A percentile compares a stretch with the other conserved stretches of the same genome.
These are phyloP conservation scores for Eueides isabella DNA, from an alignment of 1,140 invertebrate species.

Conservation along the genomic window DNA sequence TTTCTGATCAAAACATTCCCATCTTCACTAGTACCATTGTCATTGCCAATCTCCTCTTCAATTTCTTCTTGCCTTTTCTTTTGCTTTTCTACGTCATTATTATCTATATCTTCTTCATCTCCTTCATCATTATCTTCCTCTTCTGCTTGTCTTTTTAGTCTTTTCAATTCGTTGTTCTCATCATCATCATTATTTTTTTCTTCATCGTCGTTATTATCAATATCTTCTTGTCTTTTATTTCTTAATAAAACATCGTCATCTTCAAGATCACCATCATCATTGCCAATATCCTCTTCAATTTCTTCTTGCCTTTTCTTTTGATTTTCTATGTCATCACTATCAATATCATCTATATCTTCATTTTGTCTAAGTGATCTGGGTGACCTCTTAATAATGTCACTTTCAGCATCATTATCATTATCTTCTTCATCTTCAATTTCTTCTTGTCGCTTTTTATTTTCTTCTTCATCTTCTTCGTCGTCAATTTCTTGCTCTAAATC, in stretches of 20 bases:
- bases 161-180: background rate
- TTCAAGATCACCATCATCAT: slow-evolving; percentile 14
- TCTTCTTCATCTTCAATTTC: slow-evolving; percentile 32
- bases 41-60: slow-evolving; percentile 8
- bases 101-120: slow-evolving; percentile 16
- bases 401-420: background rate
- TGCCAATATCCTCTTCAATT: slow-evolving; percentile 27
- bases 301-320: slow-evolving; percentile 33
- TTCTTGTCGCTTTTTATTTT: slow-evolving; percentile 1
- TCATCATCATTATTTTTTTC: background rate
- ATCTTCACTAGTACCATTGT: slow-evolving; percentile 27
- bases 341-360: slow-evolving; percentile 34
- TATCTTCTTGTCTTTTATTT: slow-evolving; percentile 30
- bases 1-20: slow-evolving; percentile 17
- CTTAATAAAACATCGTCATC: slow-evolving; percentile 15
- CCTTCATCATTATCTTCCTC: slow-evolving; percentile 30
- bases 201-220: background rate
- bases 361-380: no score
- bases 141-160: slow-evolving; percentile 2
- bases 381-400: no score
- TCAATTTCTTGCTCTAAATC: slow-evolving; percentile 34
- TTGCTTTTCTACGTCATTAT: slow-evolving; percentile 1
- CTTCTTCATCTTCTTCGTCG: slow-evolving; percentile 24
- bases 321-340: slow-evolving; percentile 18
- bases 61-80: slow-evolving; percentile 17